Percentiles rank a stretch among this genome's conserved stretches.
phyloP scores from a whole-genome alignment of 2,888 invertebrate species.

The Athalia cordata region DNA sequence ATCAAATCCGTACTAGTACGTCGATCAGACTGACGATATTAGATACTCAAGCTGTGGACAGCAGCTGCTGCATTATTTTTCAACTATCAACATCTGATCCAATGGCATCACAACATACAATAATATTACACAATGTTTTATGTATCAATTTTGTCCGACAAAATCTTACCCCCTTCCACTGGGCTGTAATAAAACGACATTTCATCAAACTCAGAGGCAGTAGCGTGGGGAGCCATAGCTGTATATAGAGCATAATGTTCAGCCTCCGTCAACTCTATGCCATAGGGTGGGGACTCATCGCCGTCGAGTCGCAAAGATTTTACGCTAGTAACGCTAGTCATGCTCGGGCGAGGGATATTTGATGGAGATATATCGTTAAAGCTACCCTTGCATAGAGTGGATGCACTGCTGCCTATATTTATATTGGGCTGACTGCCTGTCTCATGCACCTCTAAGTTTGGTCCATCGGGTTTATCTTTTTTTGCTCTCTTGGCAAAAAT shows the following conservation, averaged over 20 bases:
- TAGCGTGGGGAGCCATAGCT: slow-evolving; percentile 89
- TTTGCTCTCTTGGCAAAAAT: slow-evolving; percentile 78
- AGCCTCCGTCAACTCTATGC: slow-evolving; percentile 86
- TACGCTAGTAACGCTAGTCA: slow-evolving; percentile 59
- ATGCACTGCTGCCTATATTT: slow-evolving; percentile 49
- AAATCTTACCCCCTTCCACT: slow-evolving; percentile 85
- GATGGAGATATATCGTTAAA: slow-evolving; percentile 51
- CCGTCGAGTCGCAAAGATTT: slow-evolving; percentile 53
- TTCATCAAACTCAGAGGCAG: slow-evolving; percentile 91
- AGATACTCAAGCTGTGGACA: not conserved
- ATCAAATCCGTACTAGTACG: too few species aligned
- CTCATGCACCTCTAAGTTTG: slow-evolving; percentile 40
- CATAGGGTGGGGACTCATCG: slow-evolving; percentile 66
- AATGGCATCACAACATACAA: not conserved
- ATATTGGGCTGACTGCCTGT: slow-evolving; percentile 53
- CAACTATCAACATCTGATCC: not conserved
- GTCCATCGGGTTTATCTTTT: slow-evolving; percentile 69
- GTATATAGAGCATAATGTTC: slow-evolving; percentile 93
- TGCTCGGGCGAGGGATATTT: slow-evolving; percentile 57
- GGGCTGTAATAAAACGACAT: slow-evolving; percentile 91
- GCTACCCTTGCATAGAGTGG: slow-evolving; percentile 51
- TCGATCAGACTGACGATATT: not conserved
- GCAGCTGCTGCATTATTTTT: not conserved
- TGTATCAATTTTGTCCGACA: slow-evolving; percentile 69
- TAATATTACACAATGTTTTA: slow-evolving; percentile 50